phyloP scores from a whole-genome alignment of 2,888 invertebrate species.

The Eumerus sabulonum region DNA sequence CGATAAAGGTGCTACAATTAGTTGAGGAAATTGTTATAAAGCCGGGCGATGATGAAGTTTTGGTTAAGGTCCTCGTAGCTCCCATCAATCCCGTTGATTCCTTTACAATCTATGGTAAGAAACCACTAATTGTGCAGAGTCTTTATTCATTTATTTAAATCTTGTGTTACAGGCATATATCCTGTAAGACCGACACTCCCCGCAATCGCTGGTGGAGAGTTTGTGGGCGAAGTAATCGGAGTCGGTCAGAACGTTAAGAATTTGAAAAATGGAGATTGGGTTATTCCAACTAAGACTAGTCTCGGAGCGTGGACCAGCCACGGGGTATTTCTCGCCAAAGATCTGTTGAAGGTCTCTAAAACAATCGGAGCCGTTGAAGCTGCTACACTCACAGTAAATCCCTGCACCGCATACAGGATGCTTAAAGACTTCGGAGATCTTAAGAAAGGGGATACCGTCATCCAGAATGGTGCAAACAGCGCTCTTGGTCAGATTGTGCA shows the following conservation, averaged over 20 bases:
- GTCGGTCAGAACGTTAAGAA: constrained; percentile 82
- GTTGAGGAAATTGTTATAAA: constrained; percentile 81
- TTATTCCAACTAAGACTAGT: constrained; percentile 87
- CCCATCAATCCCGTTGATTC: constrained; percentile 99
- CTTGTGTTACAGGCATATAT: constrained; percentile 84
- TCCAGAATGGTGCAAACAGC: constrained; percentile 98
- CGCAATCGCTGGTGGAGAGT: constrained; percentile 96
- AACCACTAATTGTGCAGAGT: neutral
- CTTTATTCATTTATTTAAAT: too few relatives aligned
- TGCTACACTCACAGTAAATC: constrained; percentile 95
- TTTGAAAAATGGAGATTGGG: constrained; percentile 86
- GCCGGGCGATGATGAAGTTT: constrained; percentile 83
- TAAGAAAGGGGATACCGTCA: constrained; percentile 89
- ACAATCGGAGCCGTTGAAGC: constrained; percentile 87
- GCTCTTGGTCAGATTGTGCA: constrained; percentile 96
- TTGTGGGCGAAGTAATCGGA: constrained; percentile 89
- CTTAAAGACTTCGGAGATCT: constrained; percentile 90
- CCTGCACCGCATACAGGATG: constrained; percentile 98
- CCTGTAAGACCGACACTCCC: constrained; percentile 91
- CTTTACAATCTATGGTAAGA: constrained; percentile 94
- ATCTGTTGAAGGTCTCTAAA: constrained; percentile 85
- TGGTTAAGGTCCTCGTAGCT: constrained; percentile 92
- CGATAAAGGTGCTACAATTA: constrained; percentile 86
- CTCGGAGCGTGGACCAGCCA: constrained; percentile 95
- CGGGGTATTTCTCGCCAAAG: constrained; percentile 81